phyloP scores from a whole-genome alignment of 2,797 vertebrate genomes.

The Pagetopsis macropterus region DNA sequence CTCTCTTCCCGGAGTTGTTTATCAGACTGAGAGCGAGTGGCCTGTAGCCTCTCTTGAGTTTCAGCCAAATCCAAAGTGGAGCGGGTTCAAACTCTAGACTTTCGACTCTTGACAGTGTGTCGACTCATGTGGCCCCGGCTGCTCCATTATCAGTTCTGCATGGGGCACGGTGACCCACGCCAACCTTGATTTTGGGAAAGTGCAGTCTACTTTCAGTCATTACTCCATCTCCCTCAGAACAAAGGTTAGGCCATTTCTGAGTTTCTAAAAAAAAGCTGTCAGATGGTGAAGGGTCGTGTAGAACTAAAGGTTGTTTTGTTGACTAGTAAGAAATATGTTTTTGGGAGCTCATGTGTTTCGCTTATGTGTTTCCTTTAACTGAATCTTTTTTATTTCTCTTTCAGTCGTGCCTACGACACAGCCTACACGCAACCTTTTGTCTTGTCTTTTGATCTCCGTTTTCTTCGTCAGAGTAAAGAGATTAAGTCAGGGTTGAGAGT shows the following conservation, averaged over 20 bases:
- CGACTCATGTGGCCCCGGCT: conserved; percentile 52
- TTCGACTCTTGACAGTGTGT: conserved; percentile 64
- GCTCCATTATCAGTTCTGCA: conserved; percentile 65
- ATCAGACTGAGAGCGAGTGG: conserved; percentile 57
- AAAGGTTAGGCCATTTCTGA: conserved; percentile 67
- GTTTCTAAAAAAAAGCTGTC: conserved; percentile 28
- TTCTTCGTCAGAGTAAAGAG: conserved; percentile 6
- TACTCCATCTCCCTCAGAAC: conserved; percentile 46
- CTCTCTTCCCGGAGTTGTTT: conserved; percentile 65
- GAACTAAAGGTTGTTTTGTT: conserved; percentile 41
- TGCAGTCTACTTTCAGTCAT: conserved; percentile 54
- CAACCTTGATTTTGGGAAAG: conserved; percentile 36
- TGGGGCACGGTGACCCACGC: conserved; percentile 64
- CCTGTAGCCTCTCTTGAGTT: conserved; percentile 62
- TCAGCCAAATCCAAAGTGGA: conserved; percentile 70
- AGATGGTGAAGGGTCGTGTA: conserved; percentile 14
- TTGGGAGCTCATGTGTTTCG: too few species aligned
- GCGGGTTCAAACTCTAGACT: conserved; percentile 66
- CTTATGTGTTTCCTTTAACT: conserved; percentile 28
- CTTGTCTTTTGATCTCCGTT: conserved; percentile 34
- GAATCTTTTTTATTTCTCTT: conserved; percentile 15
- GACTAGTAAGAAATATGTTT: neutral
- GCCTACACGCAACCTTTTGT: conserved; percentile 12
- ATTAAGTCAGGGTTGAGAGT: conserved; percentile 25
- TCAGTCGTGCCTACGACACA: neutral